Evolutionary conservation across 2,113 vertebrate genomes (phyloP).

Genomic region (Verasper variegatus): DNA sequence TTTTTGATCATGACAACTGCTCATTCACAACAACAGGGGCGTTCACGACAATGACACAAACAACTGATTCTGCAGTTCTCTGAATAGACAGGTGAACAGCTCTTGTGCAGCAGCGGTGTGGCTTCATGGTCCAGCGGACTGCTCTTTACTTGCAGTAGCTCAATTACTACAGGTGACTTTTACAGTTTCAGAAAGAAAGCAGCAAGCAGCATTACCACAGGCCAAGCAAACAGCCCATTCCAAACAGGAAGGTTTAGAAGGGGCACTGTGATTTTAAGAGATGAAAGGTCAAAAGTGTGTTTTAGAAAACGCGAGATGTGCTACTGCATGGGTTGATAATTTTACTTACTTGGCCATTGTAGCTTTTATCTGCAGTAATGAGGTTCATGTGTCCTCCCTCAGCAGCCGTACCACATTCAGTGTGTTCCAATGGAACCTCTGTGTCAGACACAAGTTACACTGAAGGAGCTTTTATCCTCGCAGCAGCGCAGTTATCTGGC

Average conservation of each 20-base stretch:
- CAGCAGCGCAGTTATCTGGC: constrained; percentile 62
- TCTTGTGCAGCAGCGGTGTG: too few relatives aligned
- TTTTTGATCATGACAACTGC: too few relatives aligned
- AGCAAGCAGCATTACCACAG: neutral
- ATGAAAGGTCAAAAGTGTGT: neutral
- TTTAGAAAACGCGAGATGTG: neutral
- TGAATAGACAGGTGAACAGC: too few relatives aligned
- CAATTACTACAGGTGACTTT: too few relatives aligned
- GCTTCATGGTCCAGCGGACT: too few relatives aligned
- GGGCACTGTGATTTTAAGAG: neutral
- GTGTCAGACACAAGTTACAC: constrained; percentile 39
- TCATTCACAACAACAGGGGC: too few relatives aligned
- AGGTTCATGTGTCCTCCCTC: constrained; percentile 25
- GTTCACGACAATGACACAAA: too few relatives aligned
- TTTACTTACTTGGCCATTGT: constrained; percentile 11
- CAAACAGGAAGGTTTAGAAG: too few relatives aligned
- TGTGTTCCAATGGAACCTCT: constrained; percentile 18
- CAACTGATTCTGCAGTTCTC: too few relatives aligned
- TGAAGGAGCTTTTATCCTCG: constrained; percentile 64
- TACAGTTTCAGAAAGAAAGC: too few relatives aligned
- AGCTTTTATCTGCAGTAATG: constrained; percentile 21
- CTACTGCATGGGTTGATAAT: neutral
- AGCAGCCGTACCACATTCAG: constrained; percentile 18
- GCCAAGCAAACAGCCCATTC: neutral
- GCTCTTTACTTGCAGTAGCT: too few relatives aligned